Base-by-base conservation (phyloP, 2,888 invertebrate species). In the Pristionchus arcanus region DNA sequence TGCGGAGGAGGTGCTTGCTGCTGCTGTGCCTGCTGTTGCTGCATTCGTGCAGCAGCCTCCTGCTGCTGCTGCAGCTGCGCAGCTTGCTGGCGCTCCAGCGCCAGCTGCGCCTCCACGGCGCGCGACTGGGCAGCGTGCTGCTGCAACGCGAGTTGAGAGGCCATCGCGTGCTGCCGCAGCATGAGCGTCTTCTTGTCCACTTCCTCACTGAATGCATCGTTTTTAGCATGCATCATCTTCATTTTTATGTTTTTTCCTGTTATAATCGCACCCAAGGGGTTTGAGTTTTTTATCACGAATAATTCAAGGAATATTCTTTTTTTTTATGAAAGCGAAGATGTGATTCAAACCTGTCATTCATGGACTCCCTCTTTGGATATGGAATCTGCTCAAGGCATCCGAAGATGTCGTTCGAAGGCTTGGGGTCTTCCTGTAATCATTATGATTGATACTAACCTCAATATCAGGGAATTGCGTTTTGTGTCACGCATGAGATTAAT, bases 291-390 rank as follows among this genome's bases (percentile, higher is more conserved):
- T n/a, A n/a, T n/a, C n/a, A n/a, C n/a, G n/a, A n/a, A n/a, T n/a
- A n/a, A n/a, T n/a, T n/a, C n/a, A n/a, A n/a, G n/a, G n/a, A n/a
- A n/a, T n/a, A n/a, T n/a, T n/a, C n/a, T n/a, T n/a, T n/a, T n/a
- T n/a, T n/a, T n/a, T n/a, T n/a, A n/a, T n/a, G n/a, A n/a, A n/a
- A n/a, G n/a, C n/a, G n/a, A 42, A 5, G 9, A 5, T 9, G 2
- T 55, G 55, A 0, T 1, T 3, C 55, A 11, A 55, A 77, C 68
- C 89, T 16, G 71, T 98, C 98, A 1, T 98, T 98, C 91, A 99
- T 96, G 96, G 98, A 98, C 96, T 99, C 98, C 92, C 98, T 96
- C 96, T 98, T 98, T 16, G 99, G 99, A 96, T 99, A 99, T 0
- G 99, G 99, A 95, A 99, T 99, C 28, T 7, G 21, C 15, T 97